These are phyloP conservation scores for Ecdyonurus torrentis DNA, from an alignment of 2,888 invertebrate species.

Conservation along the genomic window DNA sequence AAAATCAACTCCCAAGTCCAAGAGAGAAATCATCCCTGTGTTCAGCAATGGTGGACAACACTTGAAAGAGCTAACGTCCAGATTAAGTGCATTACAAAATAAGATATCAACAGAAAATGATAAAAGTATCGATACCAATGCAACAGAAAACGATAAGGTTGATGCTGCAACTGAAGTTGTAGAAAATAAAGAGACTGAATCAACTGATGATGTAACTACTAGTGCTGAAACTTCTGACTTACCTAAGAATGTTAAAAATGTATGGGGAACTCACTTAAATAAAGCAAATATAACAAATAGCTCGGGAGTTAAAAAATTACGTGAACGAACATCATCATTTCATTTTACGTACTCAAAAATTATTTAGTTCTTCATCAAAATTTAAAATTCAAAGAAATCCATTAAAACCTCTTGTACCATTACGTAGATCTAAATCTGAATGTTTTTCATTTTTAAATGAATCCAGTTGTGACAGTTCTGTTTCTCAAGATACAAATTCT, in stretches of 20 bases:
- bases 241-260: constrained; percentile 21
- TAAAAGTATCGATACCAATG: no score
- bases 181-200: not conserved
- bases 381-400: constrained; percentile 56
- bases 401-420: constrained; percentile 35
- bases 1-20: not conserved
- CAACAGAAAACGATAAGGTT: no score
- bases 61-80: not conserved
- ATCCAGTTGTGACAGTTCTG: constrained; percentile 10
- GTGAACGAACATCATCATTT: constrained; percentile 25
- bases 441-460: not conserved
- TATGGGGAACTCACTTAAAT: constrained; percentile 33
- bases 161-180: not conserved
- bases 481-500: constrained; percentile 13
- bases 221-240: constrained; percentile 36
- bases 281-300: constrained; percentile 14
- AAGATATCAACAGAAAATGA: not conserved
- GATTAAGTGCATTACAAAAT: not conserved
- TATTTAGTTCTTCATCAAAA: constrained; percentile 43
- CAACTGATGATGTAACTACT: not conserved
- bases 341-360: constrained; percentile 39
- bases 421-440: constrained; percentile 4
- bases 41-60: not conserved
- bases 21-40: not conserved
- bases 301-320: constrained; percentile 8